Evolutionary conservation across 2,888 invertebrate genomes (phyloP), one percentile per base, ranked within the genome.

Genomic region (Silvanus unidentatus): DNA sequence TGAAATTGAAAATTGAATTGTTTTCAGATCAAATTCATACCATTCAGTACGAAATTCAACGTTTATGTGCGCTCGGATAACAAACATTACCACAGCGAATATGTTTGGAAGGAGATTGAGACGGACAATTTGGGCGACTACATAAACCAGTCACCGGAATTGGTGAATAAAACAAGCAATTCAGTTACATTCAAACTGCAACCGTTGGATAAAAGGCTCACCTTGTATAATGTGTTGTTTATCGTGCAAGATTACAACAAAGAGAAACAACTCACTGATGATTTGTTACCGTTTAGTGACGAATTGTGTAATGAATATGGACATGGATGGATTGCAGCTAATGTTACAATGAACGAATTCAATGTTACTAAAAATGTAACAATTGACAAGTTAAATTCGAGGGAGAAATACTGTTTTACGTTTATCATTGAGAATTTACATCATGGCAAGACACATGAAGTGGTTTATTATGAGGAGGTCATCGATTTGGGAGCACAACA

Each of bases 351-450:
- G 42, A 15, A 5, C 3, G n/a, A 37, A 11, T 15, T 32, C 10
- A 59, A 54, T n/a, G 42, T 50, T 13, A 53, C 53, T 2, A 54
- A 54, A 41, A 62, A 52, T 37, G 44, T 66, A 37, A 60, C 53
- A 15, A 57, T 67, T 36, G 62, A 57, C 4, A 51, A 49, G 9
- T 44, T 69, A 29, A 44, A 57, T 44, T 60, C 68, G 2, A 45
- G 60, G 8, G 63, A 59, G 0, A 61, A 64, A 46, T 70, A 70
- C 45, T 70, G 70, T 44, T 45, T 69, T 29, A 68, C 60, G 29
- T 70, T 69, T 47, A 58, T 65, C 9, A 57, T 69, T 28, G 60
- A 60, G 1, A 68, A 66, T 43, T 54, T 52, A 30, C 63, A 65
- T 45, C 55, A 57, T 42, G 57, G 61, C 29, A 49, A 55, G 10